Percentiles rank a stretch among this genome's conserved stretches.
These are phyloP conservation scores for Crypturellus tataupa DNA, from an alignment of 2,797 vertebrate species.

Conservation along the genomic window DNA sequence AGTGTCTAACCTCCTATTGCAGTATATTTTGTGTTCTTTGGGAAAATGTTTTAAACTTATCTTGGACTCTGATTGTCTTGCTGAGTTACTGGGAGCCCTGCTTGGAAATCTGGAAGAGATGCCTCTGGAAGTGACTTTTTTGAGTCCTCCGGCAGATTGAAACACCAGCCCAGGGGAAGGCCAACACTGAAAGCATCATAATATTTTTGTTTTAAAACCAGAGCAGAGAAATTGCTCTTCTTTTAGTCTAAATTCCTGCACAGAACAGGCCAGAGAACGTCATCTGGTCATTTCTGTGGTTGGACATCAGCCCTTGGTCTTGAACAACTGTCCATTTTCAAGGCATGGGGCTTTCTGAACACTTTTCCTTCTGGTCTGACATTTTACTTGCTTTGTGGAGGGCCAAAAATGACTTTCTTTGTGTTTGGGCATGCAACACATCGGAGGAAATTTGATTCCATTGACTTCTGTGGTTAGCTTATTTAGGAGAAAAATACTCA, in stretches of 20 bases:
- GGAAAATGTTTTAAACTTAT: background rate
- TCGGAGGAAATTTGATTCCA: conserved; percentile 26
- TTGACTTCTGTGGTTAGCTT: conserved; percentile 17
- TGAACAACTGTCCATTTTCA: conserved; percentile 11
- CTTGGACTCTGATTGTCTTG: background rate
- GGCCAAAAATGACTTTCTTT: background rate
- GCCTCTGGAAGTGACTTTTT: background rate
- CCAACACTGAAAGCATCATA: background rate
- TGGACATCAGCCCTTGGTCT: background rate
- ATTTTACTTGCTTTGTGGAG: background rate
- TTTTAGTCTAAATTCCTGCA: background rate
- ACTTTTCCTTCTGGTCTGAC: conserved; percentile 36
- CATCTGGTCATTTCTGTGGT: conserved; percentile 39
- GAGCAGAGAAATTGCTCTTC: background rate
- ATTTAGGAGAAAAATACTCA: conserved; percentile 17
- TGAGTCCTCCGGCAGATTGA: background rate
- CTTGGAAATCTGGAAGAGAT: background rate
- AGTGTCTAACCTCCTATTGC: background rate
- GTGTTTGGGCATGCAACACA: background rate
- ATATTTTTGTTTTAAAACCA: conserved; percentile 33
- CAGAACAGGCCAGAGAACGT: conserved; percentile 6
- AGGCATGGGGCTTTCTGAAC: background rate
- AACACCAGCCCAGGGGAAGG: background rate
- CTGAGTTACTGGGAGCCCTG: background rate
- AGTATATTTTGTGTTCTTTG: background rate